A percentile compares a stretch with the other conserved stretches of the same genome.
Evolutionary conservation across 2,113 vertebrate genomes (phyloP).

Genomic region (Lethenteron reissneri): DNA sequence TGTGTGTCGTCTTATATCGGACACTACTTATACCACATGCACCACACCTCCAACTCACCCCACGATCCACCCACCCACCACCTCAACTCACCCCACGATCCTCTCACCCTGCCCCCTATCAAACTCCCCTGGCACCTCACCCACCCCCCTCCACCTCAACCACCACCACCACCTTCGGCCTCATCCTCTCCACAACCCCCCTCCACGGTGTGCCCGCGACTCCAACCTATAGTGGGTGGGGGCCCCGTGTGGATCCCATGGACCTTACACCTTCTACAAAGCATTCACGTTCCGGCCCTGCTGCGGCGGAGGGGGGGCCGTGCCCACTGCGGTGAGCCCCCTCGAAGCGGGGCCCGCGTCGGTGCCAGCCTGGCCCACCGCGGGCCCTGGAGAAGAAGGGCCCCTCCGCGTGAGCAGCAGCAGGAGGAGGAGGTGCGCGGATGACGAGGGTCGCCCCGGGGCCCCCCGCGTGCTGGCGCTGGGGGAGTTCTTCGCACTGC

Average conservation of each 20-base stretch:
- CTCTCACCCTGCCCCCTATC: not conserved
- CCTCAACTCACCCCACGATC: no score
- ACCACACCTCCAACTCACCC: no score
- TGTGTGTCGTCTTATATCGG: no score
- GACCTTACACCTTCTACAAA: constrained; percentile 38
- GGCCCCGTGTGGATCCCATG: constrained; percentile 32
- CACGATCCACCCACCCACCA: no score
- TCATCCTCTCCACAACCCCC: not conserved
- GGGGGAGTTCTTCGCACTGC: constrained; percentile 38
- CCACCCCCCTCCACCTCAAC: not conserved
- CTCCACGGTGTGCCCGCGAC: not conserved
- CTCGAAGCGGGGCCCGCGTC: no score
- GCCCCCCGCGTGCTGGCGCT: constrained; percentile 24
- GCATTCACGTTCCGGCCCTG: constrained; percentile 19
- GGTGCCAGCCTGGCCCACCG: no score
- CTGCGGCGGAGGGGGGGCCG: constrained; percentile 14
- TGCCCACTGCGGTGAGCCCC: constrained; percentile 7
- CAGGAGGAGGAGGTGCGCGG: no score
- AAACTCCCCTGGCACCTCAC: not conserved
- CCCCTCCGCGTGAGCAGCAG: no score
- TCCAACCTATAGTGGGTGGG: constrained; percentile 27
- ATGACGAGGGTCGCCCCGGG: constrained; percentile 11
- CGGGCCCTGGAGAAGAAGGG: no score
- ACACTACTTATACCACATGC: no score
- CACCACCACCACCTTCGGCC: constrained; percentile 1